These are phyloP conservation scores for Azorinus chamasolen DNA, from an alignment of 2,888 invertebrate genomes.

Conservation along the genomic window DNA sequence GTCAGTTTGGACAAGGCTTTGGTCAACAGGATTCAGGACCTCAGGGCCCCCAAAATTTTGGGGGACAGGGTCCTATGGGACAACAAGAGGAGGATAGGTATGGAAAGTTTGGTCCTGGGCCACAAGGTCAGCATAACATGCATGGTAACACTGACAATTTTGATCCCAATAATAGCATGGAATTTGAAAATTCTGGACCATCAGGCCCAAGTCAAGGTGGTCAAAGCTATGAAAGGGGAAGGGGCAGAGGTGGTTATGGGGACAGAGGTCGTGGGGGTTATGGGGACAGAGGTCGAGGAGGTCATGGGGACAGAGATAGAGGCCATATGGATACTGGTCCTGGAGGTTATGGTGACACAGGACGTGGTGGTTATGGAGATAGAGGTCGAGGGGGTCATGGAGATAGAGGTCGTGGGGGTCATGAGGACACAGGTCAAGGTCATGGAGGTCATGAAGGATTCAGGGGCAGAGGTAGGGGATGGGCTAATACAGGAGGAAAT, in stretches of 20 bases:
- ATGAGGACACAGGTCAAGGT: constrained; percentile 4
- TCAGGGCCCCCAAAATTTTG: neutral
- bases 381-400: constrained; percentile 13
- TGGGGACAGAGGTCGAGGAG: constrained; percentile 19
- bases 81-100: too few species aligned
- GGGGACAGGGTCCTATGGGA: too few species aligned
- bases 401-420: constrained; percentile 13
- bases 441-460: constrained; percentile 6
- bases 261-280: constrained; percentile 5
- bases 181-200: constrained; percentile 4
- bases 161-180: constrained; percentile 24
- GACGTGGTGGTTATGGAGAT: constrained; percentile 25
- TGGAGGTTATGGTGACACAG: constrained; percentile 15
- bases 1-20: neutral
- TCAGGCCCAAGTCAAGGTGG: constrained; percentile 17
- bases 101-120: too few species aligned
- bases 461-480: constrained; percentile 34
- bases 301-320: neutral
- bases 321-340: constrained; percentile 5
- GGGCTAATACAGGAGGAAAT: neutral
- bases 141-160: constrained; percentile 7
- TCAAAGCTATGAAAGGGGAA: constrained; percentile 18
- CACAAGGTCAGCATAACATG: constrained; percentile 1
- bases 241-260: constrained; percentile 25
- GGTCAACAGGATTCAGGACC: neutral